A percentile compares a stretch with the other conserved stretches of the same genome.
These are phyloP conservation scores for Nasonovia ribisnigri DNA, from an alignment of 2,888 invertebrate species.

Conservation along the genomic window DNA sequence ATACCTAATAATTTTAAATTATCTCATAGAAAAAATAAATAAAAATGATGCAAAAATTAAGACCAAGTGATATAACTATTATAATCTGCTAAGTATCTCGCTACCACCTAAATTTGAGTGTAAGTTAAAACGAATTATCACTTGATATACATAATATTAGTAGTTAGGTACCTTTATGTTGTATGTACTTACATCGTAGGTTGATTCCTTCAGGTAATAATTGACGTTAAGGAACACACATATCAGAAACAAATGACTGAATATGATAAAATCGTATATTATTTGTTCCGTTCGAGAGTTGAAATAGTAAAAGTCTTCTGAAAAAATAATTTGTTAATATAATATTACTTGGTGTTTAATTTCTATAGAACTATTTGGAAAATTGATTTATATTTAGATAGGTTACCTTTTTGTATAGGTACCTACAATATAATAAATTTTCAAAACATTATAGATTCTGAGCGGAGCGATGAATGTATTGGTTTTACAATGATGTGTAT, in stretches of 20 bases:
- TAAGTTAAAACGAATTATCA: background rate
- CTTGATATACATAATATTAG: background rate
- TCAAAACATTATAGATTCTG: no score
- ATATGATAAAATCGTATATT: background rate
- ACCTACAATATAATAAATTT: no score
- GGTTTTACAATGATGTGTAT: no score
- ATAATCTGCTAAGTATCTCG: background rate
- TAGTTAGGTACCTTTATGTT: background rate
- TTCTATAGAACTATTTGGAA: background rate
- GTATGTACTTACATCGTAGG: slow-evolving; percentile 24
- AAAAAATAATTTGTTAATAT: background rate
- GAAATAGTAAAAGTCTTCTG: background rate
- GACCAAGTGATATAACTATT: background rate
- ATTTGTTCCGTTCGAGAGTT: background rate
- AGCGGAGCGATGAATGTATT: no score
- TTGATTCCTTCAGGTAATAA: slow-evolving; percentile 17
- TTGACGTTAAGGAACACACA: slow-evolving; percentile 8
- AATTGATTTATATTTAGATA: background rate
- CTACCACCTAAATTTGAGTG: background rate
- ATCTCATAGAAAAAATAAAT: background rate
- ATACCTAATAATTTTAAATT: background rate
- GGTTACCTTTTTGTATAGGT: no score
- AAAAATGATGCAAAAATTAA: background rate
- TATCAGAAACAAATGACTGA: slow-evolving; percentile 29
- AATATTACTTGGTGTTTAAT: background rate